phyloP scores from a whole-genome alignment of 2,113 vertebrate species.

The Pao palembangensis region DNA sequence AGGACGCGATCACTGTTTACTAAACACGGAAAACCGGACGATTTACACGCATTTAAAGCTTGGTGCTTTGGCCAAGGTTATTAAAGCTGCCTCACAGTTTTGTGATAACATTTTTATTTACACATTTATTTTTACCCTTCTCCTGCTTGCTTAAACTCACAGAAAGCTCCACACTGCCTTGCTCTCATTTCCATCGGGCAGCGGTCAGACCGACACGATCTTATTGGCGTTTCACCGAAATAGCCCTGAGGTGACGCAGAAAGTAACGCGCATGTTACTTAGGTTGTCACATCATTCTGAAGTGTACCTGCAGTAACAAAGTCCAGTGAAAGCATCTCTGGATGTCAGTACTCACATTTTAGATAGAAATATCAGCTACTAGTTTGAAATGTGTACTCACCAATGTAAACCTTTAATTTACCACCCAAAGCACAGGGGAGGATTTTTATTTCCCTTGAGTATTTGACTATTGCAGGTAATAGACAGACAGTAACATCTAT shows the following conservation, averaged over 20 bases:
- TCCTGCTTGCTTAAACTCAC: conserved; percentile 12
- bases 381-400: no score
- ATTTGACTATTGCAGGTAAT: not conserved
- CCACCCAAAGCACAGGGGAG: no score
- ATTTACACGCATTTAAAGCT: no score
- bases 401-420: no score
- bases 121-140: not conserved
- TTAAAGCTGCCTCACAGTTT: conserved; percentile 6
- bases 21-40: no score
- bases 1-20: not conserved
- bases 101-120: not conserved
- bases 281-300: conserved; percentile 20
- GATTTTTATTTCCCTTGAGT: not conserved
- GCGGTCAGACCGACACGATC: conserved; percentile 7
- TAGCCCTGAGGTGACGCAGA: conserved; percentile 17
- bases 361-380: no score
- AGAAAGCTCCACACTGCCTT: conserved; percentile 14
- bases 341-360: no score
- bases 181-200: conserved; percentile 17
- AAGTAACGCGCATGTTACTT: conserved; percentile 9
- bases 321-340: no score
- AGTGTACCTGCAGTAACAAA: conserved; percentile 1
- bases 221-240: conserved; percentile 18
- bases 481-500: not conserved
- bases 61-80: not conserved